phyloP scores from a whole-genome alignment of 1,140 invertebrate genomes.

The Trypoxylus dichotomus region DNA sequence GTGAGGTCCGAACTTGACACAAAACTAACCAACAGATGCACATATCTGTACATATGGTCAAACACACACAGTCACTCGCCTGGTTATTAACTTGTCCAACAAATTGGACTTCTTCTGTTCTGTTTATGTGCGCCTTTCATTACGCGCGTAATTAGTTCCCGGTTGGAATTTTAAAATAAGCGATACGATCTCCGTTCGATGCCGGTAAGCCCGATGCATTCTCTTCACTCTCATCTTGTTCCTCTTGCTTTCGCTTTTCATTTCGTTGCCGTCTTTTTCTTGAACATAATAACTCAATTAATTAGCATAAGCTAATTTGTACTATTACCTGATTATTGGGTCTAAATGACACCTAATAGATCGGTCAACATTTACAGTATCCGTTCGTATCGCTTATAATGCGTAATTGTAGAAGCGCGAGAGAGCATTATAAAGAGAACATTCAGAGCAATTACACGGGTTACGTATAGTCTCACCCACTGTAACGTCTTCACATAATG shows the following conservation, averaged over 20 bases:
- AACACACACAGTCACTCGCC: not conserved
- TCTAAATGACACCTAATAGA: not conserved
- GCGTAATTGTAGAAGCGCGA: no score
- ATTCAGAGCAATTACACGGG: no score
- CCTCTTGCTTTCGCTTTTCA: not conserved
- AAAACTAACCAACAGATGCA: not conserved
- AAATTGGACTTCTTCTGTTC: not conserved
- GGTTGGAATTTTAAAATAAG: conserved; percentile 7
- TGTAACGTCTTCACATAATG: no score
- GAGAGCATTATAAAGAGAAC: no score
- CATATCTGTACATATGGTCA: not conserved
- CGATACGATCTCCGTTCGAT: not conserved
- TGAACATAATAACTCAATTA: not conserved
- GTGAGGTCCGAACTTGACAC: not conserved
- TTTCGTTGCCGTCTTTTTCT: not conserved
- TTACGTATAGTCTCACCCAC: no score
- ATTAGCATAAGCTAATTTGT: not conserved
- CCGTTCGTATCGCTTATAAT: no score
- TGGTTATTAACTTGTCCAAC: not conserved
- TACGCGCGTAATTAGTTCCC: not conserved
- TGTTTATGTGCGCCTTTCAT: not conserved
- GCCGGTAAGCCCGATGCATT: not conserved
- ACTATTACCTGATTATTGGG: not conserved
- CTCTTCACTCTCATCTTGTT: not conserved
- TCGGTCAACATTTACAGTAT: no score